Conservation (phyloP, 2,888 invertebrate species). For the Drosophila testacea region DNA sequence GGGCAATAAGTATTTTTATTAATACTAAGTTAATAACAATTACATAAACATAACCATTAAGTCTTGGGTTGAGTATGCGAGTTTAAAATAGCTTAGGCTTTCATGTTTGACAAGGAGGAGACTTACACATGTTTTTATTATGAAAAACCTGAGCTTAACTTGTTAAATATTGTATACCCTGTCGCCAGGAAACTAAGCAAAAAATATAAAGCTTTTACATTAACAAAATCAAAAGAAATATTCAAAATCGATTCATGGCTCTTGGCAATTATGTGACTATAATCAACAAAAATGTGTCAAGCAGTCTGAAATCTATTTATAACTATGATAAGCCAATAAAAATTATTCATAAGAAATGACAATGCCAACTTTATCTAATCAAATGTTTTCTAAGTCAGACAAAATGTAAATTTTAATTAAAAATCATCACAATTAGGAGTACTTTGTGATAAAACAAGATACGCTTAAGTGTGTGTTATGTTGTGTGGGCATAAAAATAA, state of each 20-base stretch:
- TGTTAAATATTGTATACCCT: neutral
- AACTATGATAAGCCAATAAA: too few relatives aligned
- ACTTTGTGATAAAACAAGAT: constrained; percentile 23
- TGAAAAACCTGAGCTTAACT: too few relatives aligned
- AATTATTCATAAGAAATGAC: too few relatives aligned
- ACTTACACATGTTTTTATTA: too few relatives aligned
- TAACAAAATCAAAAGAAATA: too few relatives aligned
- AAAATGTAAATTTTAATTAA: constrained; percentile 41
- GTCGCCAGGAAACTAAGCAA: too few relatives aligned
- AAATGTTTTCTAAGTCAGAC: neutral
- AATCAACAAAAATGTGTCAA: too few relatives aligned
- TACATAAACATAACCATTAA: neutral
- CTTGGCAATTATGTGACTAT: too few relatives aligned
- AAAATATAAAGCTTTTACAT: too few relatives aligned
- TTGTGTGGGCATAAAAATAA: constrained; percentile 34
- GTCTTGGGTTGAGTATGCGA: neutral
- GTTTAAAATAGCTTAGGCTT: neutral
- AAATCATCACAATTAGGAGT: constrained; percentile 28
- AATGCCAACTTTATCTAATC: too few relatives aligned
- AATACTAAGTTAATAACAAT: neutral
- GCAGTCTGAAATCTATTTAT: too few relatives aligned
- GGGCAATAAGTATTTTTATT: neutral
- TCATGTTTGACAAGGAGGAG: neutral
- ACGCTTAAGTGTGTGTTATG: constrained; percentile 12
- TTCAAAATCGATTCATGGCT: too few relatives aligned